Base-by-base conservation (phyloP, 2,888 invertebrate species). In the Lapara coniferarum region DNA sequence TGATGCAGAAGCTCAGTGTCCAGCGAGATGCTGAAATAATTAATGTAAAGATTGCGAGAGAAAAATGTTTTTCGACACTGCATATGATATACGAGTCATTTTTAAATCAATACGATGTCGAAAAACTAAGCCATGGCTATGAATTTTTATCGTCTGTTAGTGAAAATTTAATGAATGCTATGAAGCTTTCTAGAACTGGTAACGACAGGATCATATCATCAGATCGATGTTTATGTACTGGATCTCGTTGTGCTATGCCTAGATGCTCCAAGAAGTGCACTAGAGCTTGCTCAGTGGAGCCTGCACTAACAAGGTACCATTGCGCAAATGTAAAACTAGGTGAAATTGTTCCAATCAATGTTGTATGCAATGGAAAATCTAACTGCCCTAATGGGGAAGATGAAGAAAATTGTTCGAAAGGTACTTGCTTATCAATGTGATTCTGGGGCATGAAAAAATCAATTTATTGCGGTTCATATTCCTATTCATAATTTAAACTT, bases 381-480 rank as follows among this genome's bases (percentile, higher is more conserved):
- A 83, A 91, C 73, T 93, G 93, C 71, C 82, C 83, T 2, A 75
- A 77, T 46, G 85, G 82, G 46, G 86, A 89, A 58, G 93, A 93
- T 56, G 93, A 93, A 80, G 69, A 72, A 0, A 68, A 81, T 53
- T 93, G 93, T 74, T 78, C 72, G 30, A 80, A 76, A 77, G 89
- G 92, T 88, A 79, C 74, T 66, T 68, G 56, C 37, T 30, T 53
- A 69, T 37, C 19, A 46, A 69, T 46, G 16, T 58, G 19, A 25
- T 10, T 53, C n/a, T 53, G 16, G 53, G n/a, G n/a, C 53, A 53
- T 6, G 8, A 58, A 4, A 25, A 14, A 58, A 30, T 1, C 10
- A 58, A 30, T 7, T 49, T n/a, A 30, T 44, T 55, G 59, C 67
- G 53, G 25, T 13, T 51, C 51, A 4, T 51, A 51, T 13, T 51